Conservation (phyloP, 1,140 invertebrate species). For the Luehdorfia chinensis region DNA sequence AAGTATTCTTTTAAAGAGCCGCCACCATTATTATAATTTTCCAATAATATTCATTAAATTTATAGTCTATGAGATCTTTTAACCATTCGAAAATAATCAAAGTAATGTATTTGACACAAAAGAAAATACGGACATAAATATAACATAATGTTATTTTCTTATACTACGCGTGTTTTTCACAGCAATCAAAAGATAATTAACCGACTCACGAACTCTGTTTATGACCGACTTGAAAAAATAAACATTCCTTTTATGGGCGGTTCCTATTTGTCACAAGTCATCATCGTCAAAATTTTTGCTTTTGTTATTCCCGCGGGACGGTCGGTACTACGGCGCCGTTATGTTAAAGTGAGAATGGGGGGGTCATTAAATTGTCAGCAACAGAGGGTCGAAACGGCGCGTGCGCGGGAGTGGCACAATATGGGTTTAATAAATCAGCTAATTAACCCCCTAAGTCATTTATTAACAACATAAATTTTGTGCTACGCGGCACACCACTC, state of each 20-base stretch:
- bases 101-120: too few species aligned
- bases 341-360: slow-evolving; percentile 10
- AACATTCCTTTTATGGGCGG: slow-evolving; percentile 1
- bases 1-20: too few species aligned
- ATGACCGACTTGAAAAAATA: slow-evolving; percentile 4
- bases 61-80: too few species aligned
- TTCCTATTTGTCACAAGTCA: slow-evolving; percentile 26
- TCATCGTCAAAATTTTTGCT: slow-evolving; percentile 22
- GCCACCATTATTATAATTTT: too few species aligned
- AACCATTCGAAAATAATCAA: too few species aligned
- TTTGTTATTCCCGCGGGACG: slow-evolving; percentile 26
- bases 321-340: not conserved
- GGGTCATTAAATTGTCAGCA: slow-evolving; percentile 55
- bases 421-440: slow-evolving; percentile 63
- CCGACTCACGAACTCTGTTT: not conserved
- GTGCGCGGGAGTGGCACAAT: slow-evolving; percentile 40
- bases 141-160: too few species aligned
- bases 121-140: too few species aligned
- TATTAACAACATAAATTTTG: slow-evolving; percentile 72
- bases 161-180: too few species aligned
- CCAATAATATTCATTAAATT: too few species aligned
- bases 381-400: slow-evolving; percentile 39
- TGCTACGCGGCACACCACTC: slow-evolving; percentile 44
- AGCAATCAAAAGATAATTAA: not conserved
- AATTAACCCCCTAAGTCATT: slow-evolving; percentile 59